A percentile compares a stretch with the other conserved stretches of the same genome.
Conservation (phyloP, 2,888 invertebrate genomes). For the Sepiola atlantica region DNA sequence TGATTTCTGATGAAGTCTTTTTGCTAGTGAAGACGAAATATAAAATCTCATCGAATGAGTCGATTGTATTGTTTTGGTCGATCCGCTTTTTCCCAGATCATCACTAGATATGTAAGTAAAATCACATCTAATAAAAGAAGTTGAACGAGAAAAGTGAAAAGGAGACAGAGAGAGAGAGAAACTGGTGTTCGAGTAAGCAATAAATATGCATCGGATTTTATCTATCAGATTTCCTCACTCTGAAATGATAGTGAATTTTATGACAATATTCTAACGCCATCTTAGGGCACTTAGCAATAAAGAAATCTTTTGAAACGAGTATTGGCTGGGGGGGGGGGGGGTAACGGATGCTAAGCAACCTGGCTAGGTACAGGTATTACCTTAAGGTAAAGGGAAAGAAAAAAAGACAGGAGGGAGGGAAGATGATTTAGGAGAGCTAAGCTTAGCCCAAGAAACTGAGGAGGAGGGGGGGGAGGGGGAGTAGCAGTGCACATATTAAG, state of each 20-base stretch:
- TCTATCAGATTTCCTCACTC: not conserved
- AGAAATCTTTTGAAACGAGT: not conserved
- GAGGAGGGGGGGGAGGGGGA: not conserved
- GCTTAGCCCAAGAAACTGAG: not conserved
- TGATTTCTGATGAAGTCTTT: too few relatives aligned
- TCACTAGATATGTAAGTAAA: too few relatives aligned
- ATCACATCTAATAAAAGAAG: not conserved
- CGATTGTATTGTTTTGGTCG: too few relatives aligned
- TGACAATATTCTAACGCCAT: not conserved
- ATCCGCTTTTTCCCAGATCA: too few relatives aligned
- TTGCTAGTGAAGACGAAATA: too few relatives aligned
- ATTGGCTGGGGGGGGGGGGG: not conserved
- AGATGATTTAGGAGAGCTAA: not conserved
- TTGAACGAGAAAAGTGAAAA: not conserved
- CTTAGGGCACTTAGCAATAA: slow-evolving; percentile 7
- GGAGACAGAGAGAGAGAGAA: not conserved
- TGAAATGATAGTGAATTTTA: not conserved
- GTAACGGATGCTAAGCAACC: not conserved
- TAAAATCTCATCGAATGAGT: too few relatives aligned
- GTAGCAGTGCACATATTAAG: slow-evolving; percentile 32
- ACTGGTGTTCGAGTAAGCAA: not conserved
- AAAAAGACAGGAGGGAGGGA: not conserved
- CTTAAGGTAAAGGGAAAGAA: not conserved
- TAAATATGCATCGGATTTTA: not conserved
- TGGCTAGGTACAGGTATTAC: slow-evolving; percentile 19